A percentile compares a stretch with the other conserved stretches of the same genome.
phyloP scores from a whole-genome alignment of 37 sponge, comb jelly and placozoan species.

The Ianthella basta region DNA sequence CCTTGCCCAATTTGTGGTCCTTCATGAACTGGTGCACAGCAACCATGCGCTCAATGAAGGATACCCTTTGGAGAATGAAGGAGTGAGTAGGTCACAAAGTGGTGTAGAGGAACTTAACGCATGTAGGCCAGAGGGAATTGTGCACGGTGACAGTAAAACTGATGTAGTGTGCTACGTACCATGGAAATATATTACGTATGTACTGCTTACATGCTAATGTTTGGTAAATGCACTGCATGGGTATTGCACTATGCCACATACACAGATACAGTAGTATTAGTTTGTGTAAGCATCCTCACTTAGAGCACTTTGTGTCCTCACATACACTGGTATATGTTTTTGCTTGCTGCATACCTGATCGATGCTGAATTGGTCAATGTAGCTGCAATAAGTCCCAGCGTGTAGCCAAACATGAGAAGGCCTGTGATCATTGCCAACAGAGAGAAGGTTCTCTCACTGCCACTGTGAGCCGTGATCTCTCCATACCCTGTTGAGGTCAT shows the following conservation, averaged over 20 bases:
- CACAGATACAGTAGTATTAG: no score
- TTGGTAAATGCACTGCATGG: no score
- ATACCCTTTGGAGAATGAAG: conserved; percentile 43
- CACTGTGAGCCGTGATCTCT: conserved; percentile 69
- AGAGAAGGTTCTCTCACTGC: conserved; percentile 60
- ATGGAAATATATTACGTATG: no score
- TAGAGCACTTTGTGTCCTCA: not conserved
- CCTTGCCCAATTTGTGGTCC: conserved; percentile 54
- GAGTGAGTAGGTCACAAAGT: no score
- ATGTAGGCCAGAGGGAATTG: no score
- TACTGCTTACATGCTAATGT: no score
- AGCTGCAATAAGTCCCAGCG: conserved; percentile 70
- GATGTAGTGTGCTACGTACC: no score
- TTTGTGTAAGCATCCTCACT: no score
- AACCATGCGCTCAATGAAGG: conserved; percentile 76
- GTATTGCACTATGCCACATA: no score
- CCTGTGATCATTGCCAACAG: conserved; percentile 65
- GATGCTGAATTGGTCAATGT: conserved; percentile 63
- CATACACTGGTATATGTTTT: not conserved
- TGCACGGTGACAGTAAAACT: no score
- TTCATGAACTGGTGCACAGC: conserved; percentile 76
- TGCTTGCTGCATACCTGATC: conserved; percentile 36
- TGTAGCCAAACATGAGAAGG: conserved; percentile 76
- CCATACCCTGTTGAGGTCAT: conserved; percentile 85
- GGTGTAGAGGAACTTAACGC: no score